Base-by-base conservation (phyloP, 2,113 vertebrate species). In the Haplochromis vanheusdeni region DNA sequence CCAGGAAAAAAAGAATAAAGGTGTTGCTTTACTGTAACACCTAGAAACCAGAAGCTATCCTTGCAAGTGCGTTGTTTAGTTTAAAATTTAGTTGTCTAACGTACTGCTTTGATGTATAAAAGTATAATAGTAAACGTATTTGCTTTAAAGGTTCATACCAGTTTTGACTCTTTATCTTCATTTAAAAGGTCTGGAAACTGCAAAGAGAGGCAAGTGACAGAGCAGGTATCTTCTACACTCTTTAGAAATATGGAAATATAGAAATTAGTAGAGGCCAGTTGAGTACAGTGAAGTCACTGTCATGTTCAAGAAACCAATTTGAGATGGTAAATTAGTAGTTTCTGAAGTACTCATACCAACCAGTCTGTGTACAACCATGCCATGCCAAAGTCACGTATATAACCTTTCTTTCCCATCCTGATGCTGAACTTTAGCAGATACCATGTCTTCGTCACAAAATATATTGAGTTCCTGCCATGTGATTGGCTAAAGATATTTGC, bases 371-470 rank as follows among this genome's bases (percentile, higher is more conserved):
- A 37, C 33, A 65, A 37, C 35, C 35, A 70, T 70, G 35, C 35
- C 1, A 70, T 1, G n/a, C 1, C n/a, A 23, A 70, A 42, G 62
- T 70, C 37, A 42, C 7, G 0, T 9, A 23, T 42, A 23, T 70
- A 40, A 16, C 37, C n/a, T 70, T 70, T 42, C n/a, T 42, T 70
- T 37, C 0, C 60, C 33, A 65, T 65, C 33, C 37, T 70, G 35
- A 42, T 70, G 1, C 35, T 68, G 35, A 70, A 70, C 35, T 23
- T 68, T 5, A 68, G n/a, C 35, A 70, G 65, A 42, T 23, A 70
- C 12, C 35, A 23, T 42, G n/a, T 70, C 0, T 42, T 23, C 0
- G 3, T 70, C n/a, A 23, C 35, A 42, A 70, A 42, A 16, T 70
- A 14, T 40, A 42, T 70, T 16, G 12, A n/a, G n/a, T 70, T 70